Conservation (phyloP, 2,888 invertebrate species). For the Tyria jacobaeae region DNA sequence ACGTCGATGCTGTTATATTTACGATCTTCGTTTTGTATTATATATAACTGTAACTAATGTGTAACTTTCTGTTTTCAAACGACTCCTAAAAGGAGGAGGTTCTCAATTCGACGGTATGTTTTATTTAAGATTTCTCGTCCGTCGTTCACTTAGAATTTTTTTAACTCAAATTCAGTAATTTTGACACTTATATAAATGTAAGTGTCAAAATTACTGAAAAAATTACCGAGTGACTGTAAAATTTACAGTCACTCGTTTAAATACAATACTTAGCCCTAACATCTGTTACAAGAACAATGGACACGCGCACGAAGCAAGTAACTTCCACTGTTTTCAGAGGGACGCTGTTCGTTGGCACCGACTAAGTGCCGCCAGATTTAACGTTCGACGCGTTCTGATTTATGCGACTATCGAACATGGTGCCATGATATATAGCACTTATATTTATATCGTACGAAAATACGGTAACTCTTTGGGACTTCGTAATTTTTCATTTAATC, state of each 20-base stretch:
- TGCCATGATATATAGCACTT: conserved; percentile 19
- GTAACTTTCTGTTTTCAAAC: no score
- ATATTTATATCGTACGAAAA: conserved; percentile 21
- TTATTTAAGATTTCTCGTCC: no score
- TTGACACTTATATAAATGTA: no score
- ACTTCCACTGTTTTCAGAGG: conserved; percentile 59
- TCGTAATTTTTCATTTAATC: conserved; percentile 14
- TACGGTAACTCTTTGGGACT: conserved; percentile 17
- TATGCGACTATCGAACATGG: conserved; percentile 61
- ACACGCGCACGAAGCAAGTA: conserved; percentile 46
- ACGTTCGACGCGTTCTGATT: conserved; percentile 69
- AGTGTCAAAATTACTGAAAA: no score
- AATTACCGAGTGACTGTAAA: no score
- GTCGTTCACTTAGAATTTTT: no score
- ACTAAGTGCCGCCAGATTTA: conserved; percentile 65
- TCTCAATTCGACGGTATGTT: no score
- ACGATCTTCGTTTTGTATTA: no score
- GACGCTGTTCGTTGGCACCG: conserved; percentile 54
- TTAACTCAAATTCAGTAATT: no score
- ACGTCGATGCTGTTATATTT: no score
- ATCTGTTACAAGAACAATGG: conserved; percentile 37
- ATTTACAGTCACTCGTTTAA: not conserved
- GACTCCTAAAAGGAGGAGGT: no score
- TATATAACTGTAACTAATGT: no score
- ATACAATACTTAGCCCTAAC: not conserved